phyloP scores from a whole-genome alignment of 2,888 invertebrate species.

The Lepidonotus clava region DNA sequence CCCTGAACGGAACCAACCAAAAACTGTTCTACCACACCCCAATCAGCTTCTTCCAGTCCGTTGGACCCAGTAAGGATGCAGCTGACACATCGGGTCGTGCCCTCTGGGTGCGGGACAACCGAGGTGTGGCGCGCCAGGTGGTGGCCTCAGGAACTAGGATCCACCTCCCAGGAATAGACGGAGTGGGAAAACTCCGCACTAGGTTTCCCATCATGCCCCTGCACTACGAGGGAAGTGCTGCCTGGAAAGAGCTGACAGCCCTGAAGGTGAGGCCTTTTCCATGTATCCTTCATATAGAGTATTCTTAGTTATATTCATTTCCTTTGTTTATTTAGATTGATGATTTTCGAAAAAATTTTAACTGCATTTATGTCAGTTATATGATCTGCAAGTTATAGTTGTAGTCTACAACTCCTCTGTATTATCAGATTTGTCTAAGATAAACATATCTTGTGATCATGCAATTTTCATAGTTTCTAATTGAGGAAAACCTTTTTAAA shows the following conservation, averaged over 20 bases:
- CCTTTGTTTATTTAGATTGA: too few relatives aligned
- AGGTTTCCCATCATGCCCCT: slow-evolving; percentile 7
- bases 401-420: neutral
- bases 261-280: neutral
- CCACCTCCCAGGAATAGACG: neutral
- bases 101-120: neutral
- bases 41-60: neutral
- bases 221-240: neutral
- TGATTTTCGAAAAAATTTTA: too few relatives aligned
- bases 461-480: too few relatives aligned
- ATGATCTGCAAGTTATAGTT: too few relatives aligned
- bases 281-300: neutral
- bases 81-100: neutral
- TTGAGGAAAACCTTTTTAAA: too few relatives aligned
- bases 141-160: neutral
- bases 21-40: neutral
- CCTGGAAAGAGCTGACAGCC: neutral
- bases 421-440: neutral
- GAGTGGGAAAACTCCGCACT: neutral
- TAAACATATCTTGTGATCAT: neutral
- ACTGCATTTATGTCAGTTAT: too few relatives aligned
- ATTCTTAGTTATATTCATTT: too few relatives aligned
- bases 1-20: neutral
- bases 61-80: neutral
- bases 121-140: neutral